phyloP scores from a whole-genome alignment of 2,113 vertebrate species.

The Oreochromis aureus region DNA sequence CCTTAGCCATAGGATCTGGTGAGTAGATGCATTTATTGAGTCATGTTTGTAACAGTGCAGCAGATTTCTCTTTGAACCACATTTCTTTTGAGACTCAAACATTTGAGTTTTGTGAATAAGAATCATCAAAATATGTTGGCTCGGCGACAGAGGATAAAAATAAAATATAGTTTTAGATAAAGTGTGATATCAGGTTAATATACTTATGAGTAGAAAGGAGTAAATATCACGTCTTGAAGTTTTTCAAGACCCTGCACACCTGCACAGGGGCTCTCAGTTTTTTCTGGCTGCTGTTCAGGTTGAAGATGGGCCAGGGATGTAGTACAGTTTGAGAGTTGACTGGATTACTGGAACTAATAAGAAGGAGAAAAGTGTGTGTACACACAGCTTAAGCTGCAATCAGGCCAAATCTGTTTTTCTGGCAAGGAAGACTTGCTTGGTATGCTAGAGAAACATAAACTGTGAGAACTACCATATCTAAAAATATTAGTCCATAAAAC shows the following conservation, averaged over 20 bases:
- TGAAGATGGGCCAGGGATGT: background rate
- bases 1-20: conserved; percentile 90
- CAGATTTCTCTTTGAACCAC: background rate
- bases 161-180: background rate
- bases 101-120: background rate
- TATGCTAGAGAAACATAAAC: background rate
- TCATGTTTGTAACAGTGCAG: background rate
- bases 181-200: background rate
- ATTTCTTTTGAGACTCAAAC: background rate
- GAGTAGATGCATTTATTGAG: conserved; percentile 1
- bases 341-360: background rate
- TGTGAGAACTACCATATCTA: background rate
- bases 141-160: background rate
- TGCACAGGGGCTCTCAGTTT: background rate
- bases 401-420: background rate
- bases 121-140: background rate
- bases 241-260: background rate
- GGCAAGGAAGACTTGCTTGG: background rate
- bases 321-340: background rate
- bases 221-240: background rate
- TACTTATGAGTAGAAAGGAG: background rate
- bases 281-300: background rate
- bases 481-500: background rate
- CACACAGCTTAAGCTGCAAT: background rate
- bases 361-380: background rate